Conservation (phyloP, 2,888 invertebrate species). For the Sesamia inferens region DNA sequence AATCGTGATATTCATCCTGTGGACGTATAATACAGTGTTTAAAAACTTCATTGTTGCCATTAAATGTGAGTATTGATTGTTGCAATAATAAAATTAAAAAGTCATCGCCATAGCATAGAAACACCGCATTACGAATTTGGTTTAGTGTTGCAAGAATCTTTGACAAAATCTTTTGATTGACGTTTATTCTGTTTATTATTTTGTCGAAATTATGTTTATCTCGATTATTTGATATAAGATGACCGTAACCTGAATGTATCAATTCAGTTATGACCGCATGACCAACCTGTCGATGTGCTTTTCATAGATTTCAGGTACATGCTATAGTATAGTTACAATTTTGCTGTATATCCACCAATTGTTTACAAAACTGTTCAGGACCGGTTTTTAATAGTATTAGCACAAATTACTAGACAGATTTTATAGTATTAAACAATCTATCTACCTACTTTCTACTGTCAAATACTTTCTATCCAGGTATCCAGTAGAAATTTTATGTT, state of each 20-base stretch:
- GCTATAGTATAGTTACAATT: neutral
- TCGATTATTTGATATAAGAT: slow-evolving; percentile 1
- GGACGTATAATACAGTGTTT: slow-evolving; percentile 31
- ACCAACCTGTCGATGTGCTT: neutral
- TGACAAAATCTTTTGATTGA: slow-evolving; percentile 54
- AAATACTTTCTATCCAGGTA: neutral
- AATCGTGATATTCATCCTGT: slow-evolving; percentile 13
- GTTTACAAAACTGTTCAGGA: neutral
- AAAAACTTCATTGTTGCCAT: slow-evolving; percentile 82
- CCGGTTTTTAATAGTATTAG: slow-evolving; percentile 8
- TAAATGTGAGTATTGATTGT: slow-evolving; percentile 83
- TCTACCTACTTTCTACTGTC: neutral
- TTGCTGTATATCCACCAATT: neutral
- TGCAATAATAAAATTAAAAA: slow-evolving; percentile 84
- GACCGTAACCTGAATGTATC: neutral
- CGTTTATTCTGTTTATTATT: slow-evolving; percentile 51
- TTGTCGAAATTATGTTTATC: neutral
- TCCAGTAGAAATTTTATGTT: neutral
- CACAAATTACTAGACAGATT: neutral
- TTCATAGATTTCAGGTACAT: neutral
- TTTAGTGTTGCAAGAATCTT: slow-evolving; percentile 84
- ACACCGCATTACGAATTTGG: slow-evolving; percentile 74
- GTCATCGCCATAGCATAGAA: slow-evolving; percentile 80
- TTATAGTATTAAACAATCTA: neutral
- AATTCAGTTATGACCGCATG: neutral